Base-by-base conservation (phyloP, 2,888 invertebrate species). In the Nymphalis polychloros region DNA sequence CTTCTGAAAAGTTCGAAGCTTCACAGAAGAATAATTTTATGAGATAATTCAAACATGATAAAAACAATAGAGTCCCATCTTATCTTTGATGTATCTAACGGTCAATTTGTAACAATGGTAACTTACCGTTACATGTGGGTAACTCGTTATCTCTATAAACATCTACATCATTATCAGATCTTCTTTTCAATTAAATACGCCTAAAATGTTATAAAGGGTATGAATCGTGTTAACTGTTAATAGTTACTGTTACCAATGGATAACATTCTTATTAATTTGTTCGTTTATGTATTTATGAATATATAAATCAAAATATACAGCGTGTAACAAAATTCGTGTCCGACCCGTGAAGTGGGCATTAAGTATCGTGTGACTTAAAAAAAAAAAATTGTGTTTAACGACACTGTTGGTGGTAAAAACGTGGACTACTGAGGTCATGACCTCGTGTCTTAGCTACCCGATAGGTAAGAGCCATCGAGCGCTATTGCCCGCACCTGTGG, bases 51-150 rank as follows among this genome's bases (percentile, higher is more conserved):
- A n/a, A 19, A 57, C 35, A n/a, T n/a, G 8, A 35, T 19, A 35
- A 41, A 19, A 57, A 57, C 57, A 57, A 57, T 19, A 55, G 31
- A 10, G 31, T 17, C 31, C 19, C 19, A 57, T 41, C 13, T 41
- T 41, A 13, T 57, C 35, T 27, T 55, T 31, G 13, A 27, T 63
- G 27, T 59, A 49, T n/a, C 50, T 67, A 71, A 69, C 69, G 68
- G 69, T 67, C 67, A 67, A 62, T 60, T 57, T n/a, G 68, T 61
- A 31, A 48, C 20, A 49, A 65, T 63, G 53, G 55, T 62, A 63
- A 55, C 62, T 55, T 59, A 53, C 68, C 67, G 67, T 64, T 72
- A 67, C 46, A 71, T 73, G 72, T 70, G 73, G 73, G 72, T 60
- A 57, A 62, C 52, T 53, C 52, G 61, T 72, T 69, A 69, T 68